These are phyloP conservation scores for Brachypalpus laphriformis DNA, from an alignment of 2,888 invertebrate species.

Conservation along the genomic window DNA sequence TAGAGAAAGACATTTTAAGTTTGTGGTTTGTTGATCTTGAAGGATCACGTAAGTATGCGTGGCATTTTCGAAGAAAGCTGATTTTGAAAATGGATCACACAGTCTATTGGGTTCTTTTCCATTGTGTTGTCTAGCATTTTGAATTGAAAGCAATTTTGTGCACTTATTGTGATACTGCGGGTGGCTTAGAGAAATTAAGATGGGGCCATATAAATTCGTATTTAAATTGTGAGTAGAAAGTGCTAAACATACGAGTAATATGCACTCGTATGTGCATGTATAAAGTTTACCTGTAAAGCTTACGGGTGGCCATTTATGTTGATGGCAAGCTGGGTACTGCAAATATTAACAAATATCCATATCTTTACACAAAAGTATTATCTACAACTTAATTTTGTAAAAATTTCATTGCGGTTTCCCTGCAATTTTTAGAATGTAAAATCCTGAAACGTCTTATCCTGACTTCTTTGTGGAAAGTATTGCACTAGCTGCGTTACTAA, in stretches of 20 bases:
- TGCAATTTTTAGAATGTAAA: no score
- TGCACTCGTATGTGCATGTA: no score
- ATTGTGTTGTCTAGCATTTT: conserved; percentile 22
- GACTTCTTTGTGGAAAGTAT: no score
- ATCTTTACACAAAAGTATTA: no score
- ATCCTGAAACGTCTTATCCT: no score
- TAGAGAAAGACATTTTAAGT: neutral
- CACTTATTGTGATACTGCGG: neutral
- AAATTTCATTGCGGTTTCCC: no score
- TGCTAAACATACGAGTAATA: no score
- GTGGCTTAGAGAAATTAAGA: neutral
- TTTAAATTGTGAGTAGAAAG: conserved; percentile 25
- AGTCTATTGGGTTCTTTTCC: conserved; percentile 18
- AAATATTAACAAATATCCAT: no score
- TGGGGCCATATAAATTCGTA: neutral
- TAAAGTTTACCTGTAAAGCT: neutral
- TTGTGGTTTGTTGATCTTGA: neutral
- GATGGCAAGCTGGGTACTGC: no score
- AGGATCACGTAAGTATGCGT: neutral
- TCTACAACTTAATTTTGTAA: no score
- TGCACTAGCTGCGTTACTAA: no score
- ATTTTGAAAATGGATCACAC: conserved; percentile 10
- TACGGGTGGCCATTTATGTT: no score
- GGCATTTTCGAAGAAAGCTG: neutral
- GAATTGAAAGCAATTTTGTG: neutral